These are phyloP conservation scores for Agonum fuliginosum DNA, from an alignment of 2,888 invertebrate genomes.

Conservation along the genomic window DNA sequence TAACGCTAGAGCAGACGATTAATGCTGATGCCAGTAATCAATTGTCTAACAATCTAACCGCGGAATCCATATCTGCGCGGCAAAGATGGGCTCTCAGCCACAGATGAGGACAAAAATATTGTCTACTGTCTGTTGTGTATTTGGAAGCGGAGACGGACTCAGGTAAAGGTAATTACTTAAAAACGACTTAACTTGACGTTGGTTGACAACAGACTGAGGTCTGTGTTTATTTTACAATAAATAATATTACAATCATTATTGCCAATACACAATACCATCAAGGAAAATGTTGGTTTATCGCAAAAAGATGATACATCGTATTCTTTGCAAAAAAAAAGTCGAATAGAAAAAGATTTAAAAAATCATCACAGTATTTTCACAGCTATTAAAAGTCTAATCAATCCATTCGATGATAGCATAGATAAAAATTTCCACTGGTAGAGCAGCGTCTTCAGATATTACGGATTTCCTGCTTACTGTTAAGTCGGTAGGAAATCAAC, in stretches of 20 bases:
- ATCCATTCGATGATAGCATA: slow-evolving; percentile 62
- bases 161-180: no score
- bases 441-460: slow-evolving; percentile 62
- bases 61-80: slow-evolving; percentile 66
- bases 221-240: no score
- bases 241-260: no score
- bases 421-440: slow-evolving; percentile 63
- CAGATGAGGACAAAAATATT: slow-evolving; percentile 66
- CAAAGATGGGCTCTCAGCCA: slow-evolving; percentile 67
- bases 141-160: no score
- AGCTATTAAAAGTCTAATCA: slow-evolving; percentile 61
- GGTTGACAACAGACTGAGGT: no score
- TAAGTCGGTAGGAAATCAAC: slow-evolving; percentile 10
- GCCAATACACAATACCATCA: no score
- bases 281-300: slow-evolving; percentile 61
- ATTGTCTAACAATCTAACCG: no score
- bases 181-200: no score
- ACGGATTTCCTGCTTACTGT: slow-evolving; percentile 66
- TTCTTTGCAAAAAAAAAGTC: slow-evolving; percentile 60
- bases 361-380: slow-evolving; percentile 58
- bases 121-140: no score
- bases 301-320: slow-evolving; percentile 64
- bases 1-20: no score
- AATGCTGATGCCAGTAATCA: no score
- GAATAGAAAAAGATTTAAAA: slow-evolving; percentile 63